Percentiles rank a stretch among this genome's conserved stretches.
phyloP scores from a whole-genome alignment of 2,888 invertebrate genomes.

The Polyploca ridens region DNA sequence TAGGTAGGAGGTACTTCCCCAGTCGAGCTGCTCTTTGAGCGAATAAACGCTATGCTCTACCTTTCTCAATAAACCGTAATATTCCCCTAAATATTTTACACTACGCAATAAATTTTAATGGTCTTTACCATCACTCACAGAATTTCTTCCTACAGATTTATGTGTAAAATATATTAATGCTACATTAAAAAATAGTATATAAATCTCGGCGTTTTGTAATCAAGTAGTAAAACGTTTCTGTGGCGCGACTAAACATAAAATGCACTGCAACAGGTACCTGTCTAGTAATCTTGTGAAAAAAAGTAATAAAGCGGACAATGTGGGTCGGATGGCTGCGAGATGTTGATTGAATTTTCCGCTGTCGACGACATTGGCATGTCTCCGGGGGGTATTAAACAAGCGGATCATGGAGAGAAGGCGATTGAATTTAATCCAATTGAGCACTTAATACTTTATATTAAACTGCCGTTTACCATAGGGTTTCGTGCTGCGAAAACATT shows the following conservation, averaged over 20 bases:
- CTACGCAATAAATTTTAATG: no score
- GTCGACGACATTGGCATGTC: constrained; percentile 40
- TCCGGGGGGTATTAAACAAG: constrained; percentile 30
- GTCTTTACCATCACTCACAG: no score
- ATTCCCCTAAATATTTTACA: no score
- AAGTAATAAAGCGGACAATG: constrained; percentile 23
- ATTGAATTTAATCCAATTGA: neutral
- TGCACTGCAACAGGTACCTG: neutral
- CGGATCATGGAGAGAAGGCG: constrained; percentile 16
- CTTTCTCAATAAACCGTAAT: no score
- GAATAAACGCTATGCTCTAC: no score
- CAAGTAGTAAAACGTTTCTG: no score
- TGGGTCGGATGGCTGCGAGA: constrained; percentile 36
- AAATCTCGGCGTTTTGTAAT: no score
- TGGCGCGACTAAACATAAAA: neutral
- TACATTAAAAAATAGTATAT: no score
- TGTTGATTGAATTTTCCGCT: constrained; percentile 62
- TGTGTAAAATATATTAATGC: no score
- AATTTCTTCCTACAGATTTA: no score
- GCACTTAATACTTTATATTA: neutral
- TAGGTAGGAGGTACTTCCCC: no score
- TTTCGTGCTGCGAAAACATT: neutral
- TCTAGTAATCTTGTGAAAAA: constrained; percentile 28
- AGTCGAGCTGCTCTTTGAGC: no score
- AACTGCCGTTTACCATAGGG: neutral